phyloP scores from a whole-genome alignment of 2,888 invertebrate genomes.

The Invenusta paracnida region DNA sequence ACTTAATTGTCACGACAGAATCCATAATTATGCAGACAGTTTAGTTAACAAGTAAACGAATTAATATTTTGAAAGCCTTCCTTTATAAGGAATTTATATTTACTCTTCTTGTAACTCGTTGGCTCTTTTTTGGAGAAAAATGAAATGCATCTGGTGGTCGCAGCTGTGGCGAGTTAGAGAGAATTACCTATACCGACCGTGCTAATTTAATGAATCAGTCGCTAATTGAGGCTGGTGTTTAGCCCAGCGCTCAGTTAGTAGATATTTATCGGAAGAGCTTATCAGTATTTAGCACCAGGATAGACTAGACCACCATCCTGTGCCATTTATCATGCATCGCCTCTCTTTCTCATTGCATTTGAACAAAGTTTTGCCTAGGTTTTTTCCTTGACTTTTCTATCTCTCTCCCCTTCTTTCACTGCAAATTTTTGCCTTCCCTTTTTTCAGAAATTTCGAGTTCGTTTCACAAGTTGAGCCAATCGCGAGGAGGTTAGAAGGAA shows the following conservation, averaged over 20 bases:
- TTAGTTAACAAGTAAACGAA: neutral
- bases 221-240: conserved; percentile 16
- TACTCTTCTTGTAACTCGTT: neutral
- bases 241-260: neutral
- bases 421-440: no score
- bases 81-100: no score
- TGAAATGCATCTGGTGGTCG: neutral
- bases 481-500: no score
- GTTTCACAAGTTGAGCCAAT: no score
- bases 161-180: neutral
- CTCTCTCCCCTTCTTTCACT: no score
- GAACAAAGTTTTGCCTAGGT: no score
- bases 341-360: neutral
- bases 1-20: neutral
- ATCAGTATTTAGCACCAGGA: neutral
- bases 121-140: neutral
- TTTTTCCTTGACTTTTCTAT: no score
- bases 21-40: neutral
- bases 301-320: neutral
- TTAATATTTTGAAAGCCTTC: no score
- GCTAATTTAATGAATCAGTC: neutral
- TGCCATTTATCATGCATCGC: neutral
- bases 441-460: no score
- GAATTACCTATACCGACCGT: no score
- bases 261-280: neutral